These are phyloP conservation scores for Proterorhinus semilunaris DNA, from an alignment of 2,113 vertebrate genomes.

Conservation along the genomic window DNA sequence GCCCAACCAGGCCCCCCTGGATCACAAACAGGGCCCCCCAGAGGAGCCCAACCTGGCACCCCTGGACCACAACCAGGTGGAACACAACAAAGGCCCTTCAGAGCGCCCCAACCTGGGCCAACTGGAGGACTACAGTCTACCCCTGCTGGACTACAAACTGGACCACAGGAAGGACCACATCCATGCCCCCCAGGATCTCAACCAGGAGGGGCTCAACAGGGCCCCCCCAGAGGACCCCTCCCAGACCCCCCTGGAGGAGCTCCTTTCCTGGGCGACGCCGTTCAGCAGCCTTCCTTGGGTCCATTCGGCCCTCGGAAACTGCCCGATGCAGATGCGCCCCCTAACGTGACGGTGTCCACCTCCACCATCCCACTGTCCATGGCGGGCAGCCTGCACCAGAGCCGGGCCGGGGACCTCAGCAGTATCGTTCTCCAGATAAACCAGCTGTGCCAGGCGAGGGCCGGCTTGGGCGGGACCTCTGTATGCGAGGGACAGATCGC, in stretches of 20 bases:
- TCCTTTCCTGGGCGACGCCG: conserved; percentile 61
- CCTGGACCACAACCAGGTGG: neutral
- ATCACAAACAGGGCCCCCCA: neutral
- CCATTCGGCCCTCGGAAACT: conserved; percentile 89
- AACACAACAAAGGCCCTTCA: too few relatives aligned
- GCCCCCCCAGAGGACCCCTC: neutral
- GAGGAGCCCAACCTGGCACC: neutral
- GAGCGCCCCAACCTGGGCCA: neutral
- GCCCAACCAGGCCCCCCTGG: neutral
- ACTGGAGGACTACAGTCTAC: neutral
- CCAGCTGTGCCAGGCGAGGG: conserved; percentile 97
- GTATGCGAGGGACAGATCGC: conserved; percentile 98
- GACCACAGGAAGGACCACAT: neutral
- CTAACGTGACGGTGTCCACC: conserved; percentile 99
- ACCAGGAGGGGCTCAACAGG: neutral
- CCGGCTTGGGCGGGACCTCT: conserved; percentile 92
- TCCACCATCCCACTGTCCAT: conserved; percentile 99
- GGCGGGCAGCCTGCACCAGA: conserved; percentile 93
- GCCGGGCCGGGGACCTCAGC: conserved; percentile 89
- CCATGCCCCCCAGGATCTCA: neutral
- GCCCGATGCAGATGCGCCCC: conserved; percentile 92
- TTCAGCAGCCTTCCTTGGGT: conserved; percentile 75
- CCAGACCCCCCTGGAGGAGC: conserved; percentile 63
- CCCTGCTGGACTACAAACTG: neutral
- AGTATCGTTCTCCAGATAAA: conserved; percentile 98